phyloP scores from a whole-genome alignment of 2,797 vertebrate species.

The Spinibarbus caldwelli region DNA sequence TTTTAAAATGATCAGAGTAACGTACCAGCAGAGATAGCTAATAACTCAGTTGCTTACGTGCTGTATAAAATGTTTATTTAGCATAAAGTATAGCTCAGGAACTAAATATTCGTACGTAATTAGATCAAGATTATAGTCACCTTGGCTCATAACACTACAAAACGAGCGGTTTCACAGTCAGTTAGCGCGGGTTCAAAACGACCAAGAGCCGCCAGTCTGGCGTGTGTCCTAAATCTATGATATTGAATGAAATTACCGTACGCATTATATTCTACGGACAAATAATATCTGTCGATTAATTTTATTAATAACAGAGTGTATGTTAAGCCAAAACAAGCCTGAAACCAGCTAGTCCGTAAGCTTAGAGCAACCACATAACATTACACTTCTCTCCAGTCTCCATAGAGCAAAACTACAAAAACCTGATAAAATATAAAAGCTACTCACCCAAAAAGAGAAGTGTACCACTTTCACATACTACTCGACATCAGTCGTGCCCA shows the following conservation, averaged over 20 bases:
- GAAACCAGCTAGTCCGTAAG: neutral
- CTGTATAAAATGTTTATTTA: neutral
- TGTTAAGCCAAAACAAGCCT: neutral
- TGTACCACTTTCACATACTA: constrained; percentile 7
- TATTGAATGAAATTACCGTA: neutral
- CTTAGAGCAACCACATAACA: neutral
- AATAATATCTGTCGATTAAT: neutral
- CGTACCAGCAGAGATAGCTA: neutral
- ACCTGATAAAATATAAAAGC: neutral
- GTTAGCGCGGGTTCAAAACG: constrained; percentile 27
- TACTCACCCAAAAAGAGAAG: constrained; percentile 32
- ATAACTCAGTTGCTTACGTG: neutral
- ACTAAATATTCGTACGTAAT: neutral
- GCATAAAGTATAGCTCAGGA: neutral
- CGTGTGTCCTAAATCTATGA: neutral
- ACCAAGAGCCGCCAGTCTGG: neutral
- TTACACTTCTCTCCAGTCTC: neutral
- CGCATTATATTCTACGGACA: neutral
- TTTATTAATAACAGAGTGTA: neutral
- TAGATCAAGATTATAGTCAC: neutral
- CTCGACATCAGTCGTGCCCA: neutral
- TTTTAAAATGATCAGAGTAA: neutral
- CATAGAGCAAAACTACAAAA: neutral
- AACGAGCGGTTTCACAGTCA: neutral
- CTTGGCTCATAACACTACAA: neutral